Conservation (phyloP, 1,140 invertebrate genomes). For the Portunus trituberculatus region DNA sequence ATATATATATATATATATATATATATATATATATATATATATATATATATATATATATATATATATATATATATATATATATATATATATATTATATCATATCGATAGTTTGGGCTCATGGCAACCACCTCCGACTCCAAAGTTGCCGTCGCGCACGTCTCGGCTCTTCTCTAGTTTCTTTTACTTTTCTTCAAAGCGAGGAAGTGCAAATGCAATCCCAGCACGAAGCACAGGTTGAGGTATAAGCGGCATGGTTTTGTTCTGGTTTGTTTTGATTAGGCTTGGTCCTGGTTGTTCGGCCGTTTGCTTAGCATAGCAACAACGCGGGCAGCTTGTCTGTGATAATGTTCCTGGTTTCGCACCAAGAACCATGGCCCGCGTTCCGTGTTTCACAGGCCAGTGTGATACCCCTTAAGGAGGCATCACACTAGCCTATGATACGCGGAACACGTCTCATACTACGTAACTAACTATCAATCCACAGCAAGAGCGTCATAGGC, state of each 20-base stretch:
- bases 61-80: conserved; percentile 48
- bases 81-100: background rate
- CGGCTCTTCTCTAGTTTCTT: too few relatives aligned
- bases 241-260: too few relatives aligned
- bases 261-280: too few relatives aligned
- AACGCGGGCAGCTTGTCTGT: background rate
- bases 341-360: background rate
- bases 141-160: too few relatives aligned
- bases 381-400: too few relatives aligned
- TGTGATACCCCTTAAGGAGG: too few relatives aligned
- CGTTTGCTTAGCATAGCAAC: background rate
- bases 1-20: conserved; percentile 40
- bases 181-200: too few relatives aligned
- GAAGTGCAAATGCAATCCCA: too few relatives aligned
- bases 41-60: conserved; percentile 48
- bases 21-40: conserved; percentile 48
- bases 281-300: background rate
- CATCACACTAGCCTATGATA: too few relatives aligned
- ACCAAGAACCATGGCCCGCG: too few relatives aligned
- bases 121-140: too few relatives aligned
- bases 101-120: background rate
- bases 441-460: background rate
- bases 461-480: background rate
- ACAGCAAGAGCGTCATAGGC: background rate
- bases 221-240: too few relatives aligned